Conservation (phyloP, 2,888 invertebrate species). For the Heliconius ismenius region DNA sequence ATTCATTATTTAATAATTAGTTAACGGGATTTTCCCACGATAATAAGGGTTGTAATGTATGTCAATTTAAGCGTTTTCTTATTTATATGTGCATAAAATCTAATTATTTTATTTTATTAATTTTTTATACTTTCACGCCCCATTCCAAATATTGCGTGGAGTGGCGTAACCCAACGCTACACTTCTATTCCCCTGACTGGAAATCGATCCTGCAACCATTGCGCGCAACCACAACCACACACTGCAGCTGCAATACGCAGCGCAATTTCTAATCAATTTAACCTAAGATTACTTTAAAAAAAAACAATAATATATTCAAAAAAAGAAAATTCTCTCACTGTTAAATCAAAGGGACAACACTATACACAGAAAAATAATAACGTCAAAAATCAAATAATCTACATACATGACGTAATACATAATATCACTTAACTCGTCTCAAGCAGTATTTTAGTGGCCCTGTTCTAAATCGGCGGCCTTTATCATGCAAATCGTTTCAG, state of each 20-base stretch:
- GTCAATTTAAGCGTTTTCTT: too few relatives aligned
- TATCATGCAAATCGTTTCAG: slow-evolving; percentile 71
- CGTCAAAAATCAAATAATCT: not conserved
- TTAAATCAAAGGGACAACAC: not conserved
- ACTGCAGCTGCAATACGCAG: too few relatives aligned
- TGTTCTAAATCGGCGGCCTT: slow-evolving; percentile 71
- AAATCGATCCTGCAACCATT: not conserved
- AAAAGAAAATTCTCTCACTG: not conserved
- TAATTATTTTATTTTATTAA: not conserved
- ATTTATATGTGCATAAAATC: not conserved
- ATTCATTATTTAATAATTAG: too few relatives aligned
- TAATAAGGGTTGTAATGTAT: not conserved
- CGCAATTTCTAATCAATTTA: not conserved
- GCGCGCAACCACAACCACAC: too few relatives aligned
- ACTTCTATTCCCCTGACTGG: not conserved
- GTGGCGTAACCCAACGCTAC: not conserved
- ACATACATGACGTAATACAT: not conserved
- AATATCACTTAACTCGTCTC: not conserved
- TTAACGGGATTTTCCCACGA: slow-evolving; percentile 2
- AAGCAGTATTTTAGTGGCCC: slow-evolving; percentile 62
- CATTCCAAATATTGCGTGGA: not conserved
- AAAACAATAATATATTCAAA: not conserved
- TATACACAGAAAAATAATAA: too few relatives aligned
- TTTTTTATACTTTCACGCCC: not conserved
- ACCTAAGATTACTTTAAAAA: not conserved